Conservation (phyloP, 2,113 vertebrate genomes). For the Empidonax alnorum region DNA sequence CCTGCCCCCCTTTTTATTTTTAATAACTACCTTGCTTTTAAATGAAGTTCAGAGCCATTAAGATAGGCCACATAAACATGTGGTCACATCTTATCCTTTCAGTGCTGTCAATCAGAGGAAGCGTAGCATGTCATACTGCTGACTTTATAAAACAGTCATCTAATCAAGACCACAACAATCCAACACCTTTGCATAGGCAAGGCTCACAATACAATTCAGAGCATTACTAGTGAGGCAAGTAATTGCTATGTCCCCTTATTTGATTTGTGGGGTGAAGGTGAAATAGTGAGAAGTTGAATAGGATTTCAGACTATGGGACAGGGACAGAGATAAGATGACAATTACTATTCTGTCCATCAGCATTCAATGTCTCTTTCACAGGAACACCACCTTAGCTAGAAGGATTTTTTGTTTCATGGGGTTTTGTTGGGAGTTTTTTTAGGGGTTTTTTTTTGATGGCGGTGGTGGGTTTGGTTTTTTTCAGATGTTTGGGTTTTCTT, state of each 20-base stretch:
- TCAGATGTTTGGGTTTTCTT: accelerated
- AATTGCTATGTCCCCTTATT: neutral
- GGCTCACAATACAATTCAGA: neutral
- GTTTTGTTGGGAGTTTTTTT: neutral
- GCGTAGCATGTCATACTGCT: neutral
- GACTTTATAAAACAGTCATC: neutral
- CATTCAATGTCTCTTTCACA: neutral
- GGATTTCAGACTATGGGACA: neutral
- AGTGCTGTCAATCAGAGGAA: neutral
- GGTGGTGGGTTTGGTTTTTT: neutral
- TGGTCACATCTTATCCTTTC: neutral
- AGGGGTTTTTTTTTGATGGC: no score
- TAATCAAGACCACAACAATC: neutral
- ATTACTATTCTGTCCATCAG: neutral
- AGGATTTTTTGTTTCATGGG: neutral
- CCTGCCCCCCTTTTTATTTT: neutral
- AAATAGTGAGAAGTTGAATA: neutral
- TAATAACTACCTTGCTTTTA: neutral
- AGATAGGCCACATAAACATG: neutral
- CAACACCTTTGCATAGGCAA: neutral
- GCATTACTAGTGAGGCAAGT: neutral
- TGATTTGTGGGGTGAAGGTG: neutral
- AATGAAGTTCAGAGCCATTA: neutral
- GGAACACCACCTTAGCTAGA: neutral
- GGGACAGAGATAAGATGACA: neutral